Evolutionary conservation across 2,888 invertebrate genomes (phyloP).

Genomic region (Hymenopus coronatus): DNA sequence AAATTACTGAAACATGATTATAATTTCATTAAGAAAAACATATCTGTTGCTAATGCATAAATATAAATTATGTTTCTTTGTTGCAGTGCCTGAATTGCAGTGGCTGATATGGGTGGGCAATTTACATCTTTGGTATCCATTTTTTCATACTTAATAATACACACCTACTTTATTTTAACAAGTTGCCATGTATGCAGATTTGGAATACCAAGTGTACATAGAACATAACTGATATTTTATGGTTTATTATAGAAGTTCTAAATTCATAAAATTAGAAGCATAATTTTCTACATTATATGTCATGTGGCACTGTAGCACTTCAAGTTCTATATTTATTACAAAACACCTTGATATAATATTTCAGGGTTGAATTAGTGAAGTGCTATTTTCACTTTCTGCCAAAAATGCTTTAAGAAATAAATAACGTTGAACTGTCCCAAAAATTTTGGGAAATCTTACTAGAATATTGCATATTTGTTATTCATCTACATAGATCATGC

Average conservation of each 20-base stretch:
- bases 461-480: too few species aligned
- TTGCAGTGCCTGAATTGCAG: neutral
- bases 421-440: too few species aligned
- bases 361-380: neutral
- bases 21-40: too few species aligned
- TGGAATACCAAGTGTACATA: neutral
- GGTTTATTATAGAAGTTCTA: neutral
- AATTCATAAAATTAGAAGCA: neutral
- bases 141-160: neutral
- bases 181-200: neutral
- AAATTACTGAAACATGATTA: neutral
- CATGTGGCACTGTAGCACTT: neutral
- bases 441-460: too few species aligned
- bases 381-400: neutral
- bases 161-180: neutral
- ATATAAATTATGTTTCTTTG: neutral
- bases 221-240: neutral
- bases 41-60: neutral
- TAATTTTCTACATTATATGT: neutral
- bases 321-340: neutral
- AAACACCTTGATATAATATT: neutral
- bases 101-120: too few species aligned
- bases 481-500: too few species aligned
- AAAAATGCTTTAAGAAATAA: too few species aligned
- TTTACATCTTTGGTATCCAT: neutral